A percentile compares a stretch with the other conserved stretches of the same genome.
These are phyloP conservation scores for Marronus borbonicus DNA, from an alignment of 2,888 invertebrate species.

Conservation along the genomic window DNA sequence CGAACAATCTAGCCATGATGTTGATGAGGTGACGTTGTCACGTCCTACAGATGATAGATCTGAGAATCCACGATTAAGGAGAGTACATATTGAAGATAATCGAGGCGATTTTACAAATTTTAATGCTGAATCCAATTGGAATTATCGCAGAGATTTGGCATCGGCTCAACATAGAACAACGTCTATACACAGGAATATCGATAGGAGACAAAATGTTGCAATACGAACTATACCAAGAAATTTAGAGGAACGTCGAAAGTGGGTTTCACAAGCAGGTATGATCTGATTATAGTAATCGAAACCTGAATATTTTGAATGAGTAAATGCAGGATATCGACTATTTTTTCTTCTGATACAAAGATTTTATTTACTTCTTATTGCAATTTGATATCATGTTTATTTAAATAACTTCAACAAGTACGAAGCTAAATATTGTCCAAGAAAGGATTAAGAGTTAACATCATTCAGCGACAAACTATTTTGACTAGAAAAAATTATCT, in stretches of 20 bases:
- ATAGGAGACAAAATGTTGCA: constrained; percentile 38
- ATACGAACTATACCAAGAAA: constrained; percentile 48
- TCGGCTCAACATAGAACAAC: constrained; percentile 52
- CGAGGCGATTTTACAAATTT: constrained; percentile 6
- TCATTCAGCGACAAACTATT: not conserved
- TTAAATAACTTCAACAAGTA: no score
- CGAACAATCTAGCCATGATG: not conserved
- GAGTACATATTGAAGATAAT: constrained; percentile 16
- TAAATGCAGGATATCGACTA: no score
- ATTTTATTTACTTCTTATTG: not conserved
- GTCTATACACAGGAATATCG: constrained; percentile 56
- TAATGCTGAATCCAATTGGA: not conserved
- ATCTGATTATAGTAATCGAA: not conserved
- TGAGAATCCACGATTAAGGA: constrained; percentile 1
- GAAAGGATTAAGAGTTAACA: no score
- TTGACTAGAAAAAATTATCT: not conserved
- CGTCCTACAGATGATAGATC: not conserved
- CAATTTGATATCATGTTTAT: not conserved
- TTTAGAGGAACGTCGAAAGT: constrained; percentile 54
- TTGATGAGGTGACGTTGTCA: not conserved
- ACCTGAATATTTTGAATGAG: not conserved
- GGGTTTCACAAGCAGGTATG: constrained; percentile 54
- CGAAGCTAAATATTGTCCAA: no score
- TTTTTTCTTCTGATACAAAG: constrained; percentile 3
- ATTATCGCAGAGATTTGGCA: constrained; percentile 23